Percentiles rank a stretch among this genome's conserved stretches.
Conservation (phyloP, 2,113 vertebrate species). For the Athene noctua region DNA sequence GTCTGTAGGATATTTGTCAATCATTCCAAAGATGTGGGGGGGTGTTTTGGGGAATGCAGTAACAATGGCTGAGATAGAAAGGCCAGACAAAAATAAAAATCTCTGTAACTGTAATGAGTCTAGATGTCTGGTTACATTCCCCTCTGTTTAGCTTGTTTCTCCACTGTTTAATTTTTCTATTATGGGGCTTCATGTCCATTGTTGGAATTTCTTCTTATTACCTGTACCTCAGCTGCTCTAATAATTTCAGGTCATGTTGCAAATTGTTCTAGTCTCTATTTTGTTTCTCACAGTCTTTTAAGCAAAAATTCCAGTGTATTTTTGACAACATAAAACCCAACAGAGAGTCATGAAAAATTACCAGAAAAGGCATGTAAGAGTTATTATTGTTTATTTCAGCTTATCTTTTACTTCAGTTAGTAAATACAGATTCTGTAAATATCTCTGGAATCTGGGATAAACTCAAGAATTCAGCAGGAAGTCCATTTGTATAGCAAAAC, state of each 20-base stretch:
- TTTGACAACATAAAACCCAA: neutral
- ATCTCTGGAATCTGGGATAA: neutral
- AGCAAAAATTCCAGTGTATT: neutral
- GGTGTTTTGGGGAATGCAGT: neutral
- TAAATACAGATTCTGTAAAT: neutral
- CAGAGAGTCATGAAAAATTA: neutral
- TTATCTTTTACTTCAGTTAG: neutral
- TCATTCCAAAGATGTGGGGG: neutral
- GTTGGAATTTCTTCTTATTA: neutral
- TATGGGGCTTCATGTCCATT: neutral
- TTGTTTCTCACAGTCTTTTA: neutral
- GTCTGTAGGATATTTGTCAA: neutral
- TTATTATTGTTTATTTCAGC: neutral
- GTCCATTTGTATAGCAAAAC: neutral
- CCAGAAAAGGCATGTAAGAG: neutral
- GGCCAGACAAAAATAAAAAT: neutral
- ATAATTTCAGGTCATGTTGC: neutral
- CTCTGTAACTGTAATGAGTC: neutral
- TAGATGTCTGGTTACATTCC: neutral
- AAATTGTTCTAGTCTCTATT: neutral
- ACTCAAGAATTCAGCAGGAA: neutral
- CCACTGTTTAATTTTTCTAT: neutral
- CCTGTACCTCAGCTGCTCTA: neutral
- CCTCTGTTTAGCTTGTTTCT: neutral
- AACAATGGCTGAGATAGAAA: neutral